Base-by-base conservation (phyloP, 1,140 invertebrate genomes). In the Pteromalus puparum region DNA sequence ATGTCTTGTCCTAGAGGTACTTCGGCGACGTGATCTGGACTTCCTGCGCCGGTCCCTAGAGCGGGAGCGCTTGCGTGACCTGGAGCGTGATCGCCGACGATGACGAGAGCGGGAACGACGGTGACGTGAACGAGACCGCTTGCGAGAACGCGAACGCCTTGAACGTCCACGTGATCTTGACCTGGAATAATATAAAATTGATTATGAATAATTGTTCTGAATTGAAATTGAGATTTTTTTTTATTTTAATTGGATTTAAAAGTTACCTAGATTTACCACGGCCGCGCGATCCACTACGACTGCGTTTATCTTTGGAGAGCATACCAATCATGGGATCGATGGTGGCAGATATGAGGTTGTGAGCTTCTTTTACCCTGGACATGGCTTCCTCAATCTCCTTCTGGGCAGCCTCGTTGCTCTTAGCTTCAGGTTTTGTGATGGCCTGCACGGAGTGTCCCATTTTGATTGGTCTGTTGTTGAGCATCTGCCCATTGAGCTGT, bases 331-430 rank as follows among this genome's bases (percentile, higher is more conserved):
- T 96, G 34, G 97, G 97, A 94, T 98, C 97, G 87, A 98, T 98
- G 10, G 98, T 97, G 18, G 97, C 97, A 12, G 97, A 97, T 79
- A 99, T 98, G 84, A 98, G 94, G 90, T 97, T 98, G 91, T 99
- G 98, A 0, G 98, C 98, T 93, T 99, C 98, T 89, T 98, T 98
- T 0, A 99, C 98, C 86, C 98, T 94, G 46, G 97, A 97, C 98
- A 99, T 98, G 0, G 98, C 98, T 91, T 99, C 98, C 90, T 99
- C 98, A 73, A 99, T 99, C 93, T 99, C 98, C 75, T 97, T 95
- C 89, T 98, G 97, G 1, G 98, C 97, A 7, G 97, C 97, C 91
- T 99, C 98, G 91, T 98, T 98, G 85, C 96, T 98, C 92, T 99
- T 99, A 0, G 97, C 96, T 91, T 98, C 97, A 3, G 98, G 98